Evolutionary conservation across 2,888 invertebrate species (phyloP), one percentile per base, ranked within the genome.

Genomic region (Chamaedrilus cognettii): DNA sequence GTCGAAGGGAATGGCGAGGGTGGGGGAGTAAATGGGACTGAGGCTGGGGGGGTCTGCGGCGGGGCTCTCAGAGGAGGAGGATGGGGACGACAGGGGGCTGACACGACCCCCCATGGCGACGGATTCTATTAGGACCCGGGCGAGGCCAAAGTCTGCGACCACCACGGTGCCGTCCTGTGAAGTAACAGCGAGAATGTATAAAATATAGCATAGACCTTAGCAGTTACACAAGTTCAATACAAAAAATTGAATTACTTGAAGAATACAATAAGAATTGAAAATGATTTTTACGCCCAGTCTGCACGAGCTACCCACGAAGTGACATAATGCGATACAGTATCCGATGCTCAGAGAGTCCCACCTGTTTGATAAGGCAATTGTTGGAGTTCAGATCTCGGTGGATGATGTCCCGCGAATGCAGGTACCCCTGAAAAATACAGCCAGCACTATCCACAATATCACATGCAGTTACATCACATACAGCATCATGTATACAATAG

Each of bases 331-430:
- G n/a, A n/a, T n/a, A n/a, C n/a, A n/a, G n/a, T n/a, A n/a, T n/a
- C n/a, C n/a, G n/a, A n/a, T n/a, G n/a, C 33, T 52, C 4, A 33
- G n/a, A 35, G n/a, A 56, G 30, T 71, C 83, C 79, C 78, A 90
- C 90, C 86, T 92, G 91, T 78, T 93, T 87, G 60, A 96, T 92
- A 75, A 96, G 88, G 83, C 96, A 96, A 87, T 96, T 96, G 84
- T 94, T 91, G 31, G 96, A 96, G 86, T 96, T 96, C 79, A 96
- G 88, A 87, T 96, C 96, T 64, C 95, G 86, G 85, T 96, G 96
- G 74, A 96, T 96, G 73, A 96, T 93, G 84, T 93, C 93, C 90
- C 91, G 91, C 75, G 93, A 92, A 86, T 96, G 96, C 70, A 96
- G 86, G 85, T 96, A 96, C 15, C 79, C 77, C 84, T 84, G 74